Evolutionary conservation across 1,140 invertebrate genomes (phyloP).

Genomic region (Cotesia glomerata): DNA sequence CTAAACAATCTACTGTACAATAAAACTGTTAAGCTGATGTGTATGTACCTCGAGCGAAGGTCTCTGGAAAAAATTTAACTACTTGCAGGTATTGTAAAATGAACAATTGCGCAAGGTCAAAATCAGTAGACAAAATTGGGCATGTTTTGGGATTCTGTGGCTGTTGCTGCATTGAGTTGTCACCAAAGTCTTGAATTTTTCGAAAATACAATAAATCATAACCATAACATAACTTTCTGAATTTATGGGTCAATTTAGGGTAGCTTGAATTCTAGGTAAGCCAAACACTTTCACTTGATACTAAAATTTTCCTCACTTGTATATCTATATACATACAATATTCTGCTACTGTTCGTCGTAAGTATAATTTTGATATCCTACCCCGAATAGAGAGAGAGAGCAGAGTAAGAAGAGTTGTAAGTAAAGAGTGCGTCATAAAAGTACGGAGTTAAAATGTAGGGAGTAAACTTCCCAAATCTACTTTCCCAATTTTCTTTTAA

Average conservation of each 20-base stretch:
- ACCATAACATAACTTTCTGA: constrained; percentile 44
- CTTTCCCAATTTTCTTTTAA: no score
- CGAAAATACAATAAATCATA: constrained; percentile 44
- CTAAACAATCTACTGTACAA: no score
- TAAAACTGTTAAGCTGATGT: no score
- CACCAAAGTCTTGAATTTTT: constrained; percentile 19
- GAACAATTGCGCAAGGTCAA: not conserved
- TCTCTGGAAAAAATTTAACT: not conserved
- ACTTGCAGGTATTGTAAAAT: not conserved
- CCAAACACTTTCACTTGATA: constrained; percentile 38
- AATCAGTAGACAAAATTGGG: not conserved
- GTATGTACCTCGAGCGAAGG: no score
- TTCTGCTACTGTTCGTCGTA: not conserved
- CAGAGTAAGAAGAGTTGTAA: no score
- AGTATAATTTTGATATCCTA: no score
- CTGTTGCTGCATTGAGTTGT: constrained; percentile 38
- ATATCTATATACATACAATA: not conserved
- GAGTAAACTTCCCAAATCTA: no score
- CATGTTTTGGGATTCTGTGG: constrained; percentile 48
- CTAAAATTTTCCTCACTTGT: constrained; percentile 26
- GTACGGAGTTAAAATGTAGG: no score
- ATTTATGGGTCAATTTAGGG: constrained; percentile 47
- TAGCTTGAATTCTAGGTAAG: constrained; percentile 1
- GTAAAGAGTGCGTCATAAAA: no score
- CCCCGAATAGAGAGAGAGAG: no score